phyloP scores from a whole-genome alignment of 2,888 invertebrate genomes.

The Plagodis dolabraria region DNA sequence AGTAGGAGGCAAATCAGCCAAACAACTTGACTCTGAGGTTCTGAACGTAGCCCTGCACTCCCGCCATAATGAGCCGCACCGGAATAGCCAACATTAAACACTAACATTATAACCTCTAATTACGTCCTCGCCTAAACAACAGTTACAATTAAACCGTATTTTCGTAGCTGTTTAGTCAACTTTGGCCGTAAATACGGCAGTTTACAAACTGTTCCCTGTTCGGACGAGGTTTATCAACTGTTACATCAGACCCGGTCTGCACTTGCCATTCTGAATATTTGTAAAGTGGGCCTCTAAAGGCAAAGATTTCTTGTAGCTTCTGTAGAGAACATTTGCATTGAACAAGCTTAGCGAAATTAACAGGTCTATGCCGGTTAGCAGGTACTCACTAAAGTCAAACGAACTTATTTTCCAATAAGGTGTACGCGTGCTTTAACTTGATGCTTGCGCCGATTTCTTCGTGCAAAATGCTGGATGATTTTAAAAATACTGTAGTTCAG shows the following conservation, averaged over 20 bases:
- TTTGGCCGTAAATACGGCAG: constrained; percentile 37
- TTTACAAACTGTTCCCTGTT: constrained; percentile 32
- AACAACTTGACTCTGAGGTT: too few relatives aligned
- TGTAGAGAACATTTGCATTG: too few relatives aligned
- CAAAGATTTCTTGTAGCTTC: too few relatives aligned
- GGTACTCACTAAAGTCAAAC: too few relatives aligned
- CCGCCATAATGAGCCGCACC: constrained; percentile 18
- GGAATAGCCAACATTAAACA: constrained; percentile 20
- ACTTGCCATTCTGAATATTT: not conserved
- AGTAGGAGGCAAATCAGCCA: too few relatives aligned
- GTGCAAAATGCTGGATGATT: too few relatives aligned
- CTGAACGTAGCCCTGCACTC: not conserved
- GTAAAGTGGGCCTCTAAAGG: not conserved
- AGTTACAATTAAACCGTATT: constrained; percentile 1
- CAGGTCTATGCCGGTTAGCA: too few relatives aligned
- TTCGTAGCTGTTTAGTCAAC: constrained; percentile 20
- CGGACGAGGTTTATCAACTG: constrained; percentile 5
- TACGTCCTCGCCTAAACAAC: constrained; percentile 8
- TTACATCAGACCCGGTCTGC: not conserved
- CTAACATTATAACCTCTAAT: constrained; percentile 14
- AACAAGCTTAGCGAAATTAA: too few relatives aligned
- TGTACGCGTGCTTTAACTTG: too few relatives aligned
- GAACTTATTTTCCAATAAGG: too few relatives aligned
- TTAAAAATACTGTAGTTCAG: too few relatives aligned
- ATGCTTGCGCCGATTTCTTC: too few relatives aligned